These are phyloP conservation scores for Pararge aegeria DNA, from an alignment of 1,140 invertebrate species.

Conservation along the genomic window DNA sequence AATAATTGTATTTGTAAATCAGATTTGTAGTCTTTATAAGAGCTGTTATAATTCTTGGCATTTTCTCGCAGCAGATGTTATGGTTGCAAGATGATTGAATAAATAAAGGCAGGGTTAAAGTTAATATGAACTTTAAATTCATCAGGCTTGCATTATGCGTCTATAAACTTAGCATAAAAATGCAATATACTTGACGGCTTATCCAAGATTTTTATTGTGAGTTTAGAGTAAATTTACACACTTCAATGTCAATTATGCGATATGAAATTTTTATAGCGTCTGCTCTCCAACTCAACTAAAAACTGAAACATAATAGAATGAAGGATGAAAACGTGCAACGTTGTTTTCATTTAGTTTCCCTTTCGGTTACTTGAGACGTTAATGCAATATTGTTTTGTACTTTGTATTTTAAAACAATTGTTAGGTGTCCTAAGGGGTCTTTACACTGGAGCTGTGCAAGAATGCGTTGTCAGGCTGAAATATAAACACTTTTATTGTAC, in stretches of 20 bases:
- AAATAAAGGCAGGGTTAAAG: neutral
- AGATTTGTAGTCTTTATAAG: too few species aligned
- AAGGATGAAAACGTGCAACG: neutral
- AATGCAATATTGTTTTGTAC: neutral
- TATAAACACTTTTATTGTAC: too few species aligned
- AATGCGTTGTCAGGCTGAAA: too few species aligned
- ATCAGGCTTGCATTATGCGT: neutral
- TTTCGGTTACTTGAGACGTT: neutral
- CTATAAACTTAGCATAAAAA: constrained; percentile 3
- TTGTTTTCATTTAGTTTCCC: neutral
- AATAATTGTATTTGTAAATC: too few species aligned
- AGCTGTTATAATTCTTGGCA: too few species aligned
- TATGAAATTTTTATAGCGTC: constrained; percentile 16
- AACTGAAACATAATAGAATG: constrained; percentile 5
- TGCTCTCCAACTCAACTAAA: neutral
- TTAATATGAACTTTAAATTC: neutral
- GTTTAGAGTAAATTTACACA: neutral
- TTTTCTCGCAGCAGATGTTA: too few species aligned
- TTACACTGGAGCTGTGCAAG: too few species aligned
- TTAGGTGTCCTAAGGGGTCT: too few species aligned
- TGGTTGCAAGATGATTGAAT: neutral
- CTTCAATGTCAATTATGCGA: constrained; percentile 9
- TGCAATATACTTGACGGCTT: neutral
- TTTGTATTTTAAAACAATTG: too few species aligned
- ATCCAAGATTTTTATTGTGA: neutral